These are phyloP conservation scores for Clarias magur DNA, from an alignment of 2,113 vertebrate species.

Conservation along the genomic window DNA sequence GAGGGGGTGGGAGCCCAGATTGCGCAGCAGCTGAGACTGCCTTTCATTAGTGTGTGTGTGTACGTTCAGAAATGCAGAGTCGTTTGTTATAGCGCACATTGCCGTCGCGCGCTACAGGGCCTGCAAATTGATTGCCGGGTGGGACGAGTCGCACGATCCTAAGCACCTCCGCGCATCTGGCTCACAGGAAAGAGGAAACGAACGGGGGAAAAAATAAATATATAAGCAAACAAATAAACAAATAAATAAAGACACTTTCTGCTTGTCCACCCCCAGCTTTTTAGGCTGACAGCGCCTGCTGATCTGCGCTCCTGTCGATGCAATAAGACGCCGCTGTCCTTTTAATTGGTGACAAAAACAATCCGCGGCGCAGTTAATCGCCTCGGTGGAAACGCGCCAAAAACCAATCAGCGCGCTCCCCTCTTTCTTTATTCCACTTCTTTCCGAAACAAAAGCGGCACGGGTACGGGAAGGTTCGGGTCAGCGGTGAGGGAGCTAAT, in stretches of 20 bases:
- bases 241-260: slow-evolving; percentile 24
- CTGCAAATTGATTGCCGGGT: slow-evolving; percentile 56
- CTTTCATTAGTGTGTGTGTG: slow-evolving; percentile 59
- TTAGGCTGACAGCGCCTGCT: slow-evolving; percentile 48
- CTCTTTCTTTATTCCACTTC: slow-evolving; percentile 5
- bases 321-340: slow-evolving; percentile 50
- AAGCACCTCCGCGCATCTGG: slow-evolving; percentile 48
- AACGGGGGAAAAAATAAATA: not conserved
- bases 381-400: slow-evolving; percentile 39
- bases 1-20: slow-evolving; percentile 64
- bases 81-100: slow-evolving; percentile 45
- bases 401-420: slow-evolving; percentile 23
- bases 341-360: slow-evolving; percentile 58
- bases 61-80: slow-evolving; percentile 52
- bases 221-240: slow-evolving; percentile 2
- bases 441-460: slow-evolving; percentile 16
- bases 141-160: slow-evolving; percentile 51
- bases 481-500: slow-evolving; percentile 45
- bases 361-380: slow-evolving; percentile 50
- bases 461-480: slow-evolving; percentile 28
- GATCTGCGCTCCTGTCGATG: slow-evolving; percentile 48
- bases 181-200: slow-evolving; percentile 20
- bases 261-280: slow-evolving; percentile 52
- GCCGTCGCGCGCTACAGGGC: slow-evolving; percentile 53
- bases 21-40: slow-evolving; percentile 66